Percentiles rank a stretch among this genome's conserved stretches.
Conservation (phyloP, 30 jellyfish, hydroid and myxozoan species). For the Mastigias papua region DNA sequence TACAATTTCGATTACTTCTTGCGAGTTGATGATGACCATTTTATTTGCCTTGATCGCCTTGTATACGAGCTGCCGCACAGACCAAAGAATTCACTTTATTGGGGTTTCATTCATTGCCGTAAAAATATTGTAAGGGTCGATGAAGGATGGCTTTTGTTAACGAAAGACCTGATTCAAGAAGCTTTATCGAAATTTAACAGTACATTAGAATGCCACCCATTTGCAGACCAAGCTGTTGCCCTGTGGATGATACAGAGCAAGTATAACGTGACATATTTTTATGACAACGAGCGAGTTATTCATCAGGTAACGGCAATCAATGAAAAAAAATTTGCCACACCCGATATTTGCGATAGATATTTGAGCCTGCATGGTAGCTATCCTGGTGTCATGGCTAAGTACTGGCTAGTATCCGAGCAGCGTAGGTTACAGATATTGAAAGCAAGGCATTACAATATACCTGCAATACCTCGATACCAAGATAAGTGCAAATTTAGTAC, state of each 20-base stretch:
- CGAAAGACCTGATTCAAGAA: constrained; percentile 83
- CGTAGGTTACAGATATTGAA: background rate
- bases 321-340: constrained; percentile 8
- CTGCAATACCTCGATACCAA: constrained; percentile 64
- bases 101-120: constrained; percentile 95
- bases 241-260: constrained; percentile 82
- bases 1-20: constrained; percentile 80
- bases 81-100: constrained; percentile 75
- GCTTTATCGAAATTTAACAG: constrained; percentile 69
- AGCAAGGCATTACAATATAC: constrained; percentile 39
- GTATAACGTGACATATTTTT: constrained; percentile 74
- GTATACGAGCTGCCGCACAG: constrained; percentile 85
- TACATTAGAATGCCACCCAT: constrained; percentile 92
- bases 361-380: constrained; percentile 91
- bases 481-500: constrained; percentile 51
- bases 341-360: constrained; percentile 74
- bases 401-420: constrained; percentile 67
- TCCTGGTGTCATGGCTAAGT: constrained; percentile 74
- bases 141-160: constrained; percentile 93
- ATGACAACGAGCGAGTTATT: constrained; percentile 86
- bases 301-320: constrained; percentile 81
- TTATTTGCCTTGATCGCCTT: constrained; percentile 86
- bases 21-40: constrained; percentile 93
- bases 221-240: constrained; percentile 97
- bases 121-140: constrained; percentile 86